Evolutionary conservation across 2,888 invertebrate genomes (phyloP).

Genomic region (Oscheius myriophilus): DNA sequence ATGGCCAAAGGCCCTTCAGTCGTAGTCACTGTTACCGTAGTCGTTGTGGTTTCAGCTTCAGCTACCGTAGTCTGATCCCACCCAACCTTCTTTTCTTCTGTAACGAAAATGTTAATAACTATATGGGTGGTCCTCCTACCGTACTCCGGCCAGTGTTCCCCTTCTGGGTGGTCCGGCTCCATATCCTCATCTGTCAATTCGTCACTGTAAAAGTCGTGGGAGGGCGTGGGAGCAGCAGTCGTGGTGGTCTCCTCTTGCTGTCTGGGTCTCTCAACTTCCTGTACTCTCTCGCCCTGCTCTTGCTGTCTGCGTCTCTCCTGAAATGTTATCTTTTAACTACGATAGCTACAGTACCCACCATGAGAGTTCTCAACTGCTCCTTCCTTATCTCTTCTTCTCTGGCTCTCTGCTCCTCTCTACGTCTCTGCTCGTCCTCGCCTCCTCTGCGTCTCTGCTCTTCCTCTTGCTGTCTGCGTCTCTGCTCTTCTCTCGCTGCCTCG

Average conservation of each 20-base stretch:
- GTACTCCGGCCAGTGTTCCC: background rate
- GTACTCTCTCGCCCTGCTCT: background rate
- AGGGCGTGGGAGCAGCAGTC: too few species aligned
- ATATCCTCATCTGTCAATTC: conserved; percentile 31
- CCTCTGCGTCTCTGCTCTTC: conserved; percentile 5
- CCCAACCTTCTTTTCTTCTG: conserved; percentile 2
- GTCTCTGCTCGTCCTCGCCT: conserved; percentile 6
- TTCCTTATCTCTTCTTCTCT: conserved; percentile 24
- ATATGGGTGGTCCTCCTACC: too few species aligned
- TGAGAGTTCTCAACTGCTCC: conserved; percentile 16
- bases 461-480: conserved; percentile 7
- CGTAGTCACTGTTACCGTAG: background rate
- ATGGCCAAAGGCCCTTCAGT: background rate
- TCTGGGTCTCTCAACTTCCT: conserved; percentile 20
- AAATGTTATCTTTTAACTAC: too few species aligned
- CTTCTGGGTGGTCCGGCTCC: conserved; percentile 27
- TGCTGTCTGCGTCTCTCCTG: too few species aligned
- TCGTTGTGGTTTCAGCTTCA: background rate
- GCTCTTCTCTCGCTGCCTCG: conserved; percentile 17
- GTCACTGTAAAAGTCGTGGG: conserved; percentile 8
- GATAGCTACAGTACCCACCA: background rate
- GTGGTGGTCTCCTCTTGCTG: background rate
- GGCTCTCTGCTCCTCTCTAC: conserved; percentile 6
- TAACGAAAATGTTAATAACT: background rate
- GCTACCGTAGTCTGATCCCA: conserved; percentile 7